Conservation (phyloP, 2,113 vertebrate species). For the Laterallus jamaicensis region DNA sequence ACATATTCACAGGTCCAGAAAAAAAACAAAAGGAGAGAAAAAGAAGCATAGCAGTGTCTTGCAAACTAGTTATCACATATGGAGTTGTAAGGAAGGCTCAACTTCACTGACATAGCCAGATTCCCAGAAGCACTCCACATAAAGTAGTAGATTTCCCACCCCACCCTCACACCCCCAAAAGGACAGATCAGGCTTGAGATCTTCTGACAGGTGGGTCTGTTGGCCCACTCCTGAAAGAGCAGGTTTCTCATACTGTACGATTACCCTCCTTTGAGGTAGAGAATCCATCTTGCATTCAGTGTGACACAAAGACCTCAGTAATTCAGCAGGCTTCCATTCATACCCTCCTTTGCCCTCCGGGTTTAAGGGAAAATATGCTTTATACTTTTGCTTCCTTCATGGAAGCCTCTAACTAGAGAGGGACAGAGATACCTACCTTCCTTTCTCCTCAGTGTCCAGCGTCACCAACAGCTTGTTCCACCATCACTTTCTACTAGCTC, state of each 20-base stretch:
- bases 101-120: not conserved
- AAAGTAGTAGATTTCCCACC: not conserved
- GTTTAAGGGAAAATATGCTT: not conserved
- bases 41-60: not conserved
- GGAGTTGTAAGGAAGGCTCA: not conserved
- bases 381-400: not conserved
- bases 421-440: fast-evolving
- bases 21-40: not conserved
- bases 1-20: no score
- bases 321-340: not conserved
- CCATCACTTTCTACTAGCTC: not conserved
- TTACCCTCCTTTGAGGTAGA: not conserved
- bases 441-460: not conserved
- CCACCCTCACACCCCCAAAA: not conserved
- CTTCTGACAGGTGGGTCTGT: not conserved
- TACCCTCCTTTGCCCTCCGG: not conserved
- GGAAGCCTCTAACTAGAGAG: not conserved
- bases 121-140: not conserved
- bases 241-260: not conserved
- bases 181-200: not conserved
- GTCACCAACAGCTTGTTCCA: not conserved
- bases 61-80: not conserved
- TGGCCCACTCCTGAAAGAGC: fast-evolving
- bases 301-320: not conserved
- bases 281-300: not conserved